Evolutionary conservation across 1,140 invertebrate genomes (phyloP).

Genomic region (Pemphigus obesinymphae): DNA sequence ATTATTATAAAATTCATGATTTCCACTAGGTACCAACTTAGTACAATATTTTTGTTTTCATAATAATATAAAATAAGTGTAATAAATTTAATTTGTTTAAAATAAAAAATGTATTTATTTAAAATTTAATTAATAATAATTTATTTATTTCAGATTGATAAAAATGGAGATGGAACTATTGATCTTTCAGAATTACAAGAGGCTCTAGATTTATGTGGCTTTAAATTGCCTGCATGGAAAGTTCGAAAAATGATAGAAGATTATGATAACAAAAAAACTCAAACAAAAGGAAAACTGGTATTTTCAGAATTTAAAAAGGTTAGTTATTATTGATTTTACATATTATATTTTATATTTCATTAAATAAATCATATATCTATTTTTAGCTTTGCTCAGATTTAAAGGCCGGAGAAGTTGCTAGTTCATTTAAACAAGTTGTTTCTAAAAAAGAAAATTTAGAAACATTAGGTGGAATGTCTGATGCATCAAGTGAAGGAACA

Average conservation of each 20-base stretch:
- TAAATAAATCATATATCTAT: background rate
- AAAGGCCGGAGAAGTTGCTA: conserved; percentile 82
- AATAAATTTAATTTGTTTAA: background rate
- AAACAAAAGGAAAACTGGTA: conserved; percentile 70
- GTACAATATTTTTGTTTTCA: background rate
- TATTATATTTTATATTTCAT: background rate
- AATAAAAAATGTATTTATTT: background rate
- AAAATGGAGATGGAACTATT: conserved; percentile 84
- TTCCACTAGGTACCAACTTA: background rate
- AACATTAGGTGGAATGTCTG: conserved; percentile 87
- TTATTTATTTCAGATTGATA: conserved; percentile 73
- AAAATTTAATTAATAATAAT: no score
- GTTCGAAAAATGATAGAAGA: conserved; percentile 87
- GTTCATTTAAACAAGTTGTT: conserved; percentile 86
- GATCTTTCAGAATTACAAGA: conserved; percentile 82
- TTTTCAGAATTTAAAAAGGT: conserved; percentile 80
- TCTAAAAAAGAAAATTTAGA: conserved; percentile 90
- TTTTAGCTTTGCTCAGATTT: conserved; percentile 77
- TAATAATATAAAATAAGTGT: background rate
- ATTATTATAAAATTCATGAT: no score
- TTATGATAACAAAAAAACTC: conserved; percentile 66
- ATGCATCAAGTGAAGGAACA: conserved; percentile 89
- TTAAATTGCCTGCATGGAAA: conserved; percentile 90
- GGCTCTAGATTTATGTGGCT: conserved; percentile 82
- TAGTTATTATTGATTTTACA: background rate